A percentile compares a stretch with the other conserved stretches of the same genome.
Conservation (phyloP, 2,113 vertebrate genomes). For the Monopterus albus region DNA sequence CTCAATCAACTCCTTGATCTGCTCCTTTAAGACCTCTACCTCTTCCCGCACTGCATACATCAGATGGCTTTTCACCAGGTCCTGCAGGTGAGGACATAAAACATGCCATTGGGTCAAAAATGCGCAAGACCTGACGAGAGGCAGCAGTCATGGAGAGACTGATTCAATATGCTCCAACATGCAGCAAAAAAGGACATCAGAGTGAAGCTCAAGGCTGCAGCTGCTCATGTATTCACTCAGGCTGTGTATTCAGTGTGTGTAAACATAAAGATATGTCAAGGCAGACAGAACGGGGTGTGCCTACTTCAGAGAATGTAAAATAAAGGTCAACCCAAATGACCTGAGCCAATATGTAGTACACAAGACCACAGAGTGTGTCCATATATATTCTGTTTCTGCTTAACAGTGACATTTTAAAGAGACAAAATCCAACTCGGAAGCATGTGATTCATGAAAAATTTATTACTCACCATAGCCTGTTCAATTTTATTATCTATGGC, state of each 20-base stretch:
- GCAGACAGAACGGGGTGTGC: background rate
- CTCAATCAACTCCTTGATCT: constrained; percentile 99
- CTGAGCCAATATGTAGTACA: no score
- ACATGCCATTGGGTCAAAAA: background rate
- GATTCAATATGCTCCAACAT: no score
- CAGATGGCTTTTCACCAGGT: constrained; percentile 99
- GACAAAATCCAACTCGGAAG: background rate
- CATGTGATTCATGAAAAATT: background rate
- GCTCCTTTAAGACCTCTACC: constrained; percentile 99
- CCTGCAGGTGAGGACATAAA: constrained; percentile 78
- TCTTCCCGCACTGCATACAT: constrained; percentile 99
- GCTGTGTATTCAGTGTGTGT: background rate
- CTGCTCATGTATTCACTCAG: background rate
- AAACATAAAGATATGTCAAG: background rate
- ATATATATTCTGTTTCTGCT: no score
- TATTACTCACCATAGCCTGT: constrained; percentile 95
- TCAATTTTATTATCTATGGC: constrained; percentile 99
- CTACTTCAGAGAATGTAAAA: background rate
- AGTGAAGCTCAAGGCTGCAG: background rate
- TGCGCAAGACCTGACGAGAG: background rate
- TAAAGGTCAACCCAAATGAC: background rate
- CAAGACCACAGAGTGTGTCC: background rate
- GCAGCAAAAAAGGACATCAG: constrained; percentile 11
- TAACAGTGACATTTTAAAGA: no score
- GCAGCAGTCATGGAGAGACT: background rate